Evolutionary conservation across 2,113 vertebrate species (phyloP).

Genomic region (Scophthalmus maximus): DNA sequence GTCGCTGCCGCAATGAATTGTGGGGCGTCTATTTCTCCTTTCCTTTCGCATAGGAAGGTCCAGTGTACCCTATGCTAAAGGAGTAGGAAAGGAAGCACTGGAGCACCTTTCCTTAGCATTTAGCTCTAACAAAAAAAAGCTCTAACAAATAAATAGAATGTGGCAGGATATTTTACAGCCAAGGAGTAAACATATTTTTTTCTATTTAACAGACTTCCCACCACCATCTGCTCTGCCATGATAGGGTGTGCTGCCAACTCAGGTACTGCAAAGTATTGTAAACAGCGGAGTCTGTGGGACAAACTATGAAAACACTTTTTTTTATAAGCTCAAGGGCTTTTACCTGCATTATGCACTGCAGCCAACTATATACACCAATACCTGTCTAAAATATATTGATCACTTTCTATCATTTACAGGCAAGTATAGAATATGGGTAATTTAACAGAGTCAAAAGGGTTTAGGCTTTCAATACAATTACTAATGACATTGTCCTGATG

Average conservation of each 20-base stretch:
- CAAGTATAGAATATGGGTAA: neutral
- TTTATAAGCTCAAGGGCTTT: slow-evolving; percentile 31
- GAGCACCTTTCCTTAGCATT: too few species aligned
- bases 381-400: neutral
- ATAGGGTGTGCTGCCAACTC: slow-evolving; percentile 49
- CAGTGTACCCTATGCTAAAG: too few species aligned
- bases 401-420: neutral
- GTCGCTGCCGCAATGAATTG: too few species aligned
- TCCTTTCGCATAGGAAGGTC: too few species aligned
- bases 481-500: neutral
- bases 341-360: neutral
- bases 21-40: too few species aligned
- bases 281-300: slow-evolving; percentile 42
- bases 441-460: neutral
- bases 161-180: slow-evolving; percentile 38
- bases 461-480: neutral
- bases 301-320: slow-evolving; percentile 29
- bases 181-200: slow-evolving; percentile 36
- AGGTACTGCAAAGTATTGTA: slow-evolving; percentile 50
- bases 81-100: too few species aligned
- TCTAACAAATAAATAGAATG: slow-evolving; percentile 18
- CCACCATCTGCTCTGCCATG: slow-evolving; percentile 58
- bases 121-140: too few species aligned
- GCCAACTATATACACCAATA: neutral
- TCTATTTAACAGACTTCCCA: slow-evolving; percentile 32